Conservation (phyloP, 2,888 invertebrate species). For the Amiota minor region DNA sequence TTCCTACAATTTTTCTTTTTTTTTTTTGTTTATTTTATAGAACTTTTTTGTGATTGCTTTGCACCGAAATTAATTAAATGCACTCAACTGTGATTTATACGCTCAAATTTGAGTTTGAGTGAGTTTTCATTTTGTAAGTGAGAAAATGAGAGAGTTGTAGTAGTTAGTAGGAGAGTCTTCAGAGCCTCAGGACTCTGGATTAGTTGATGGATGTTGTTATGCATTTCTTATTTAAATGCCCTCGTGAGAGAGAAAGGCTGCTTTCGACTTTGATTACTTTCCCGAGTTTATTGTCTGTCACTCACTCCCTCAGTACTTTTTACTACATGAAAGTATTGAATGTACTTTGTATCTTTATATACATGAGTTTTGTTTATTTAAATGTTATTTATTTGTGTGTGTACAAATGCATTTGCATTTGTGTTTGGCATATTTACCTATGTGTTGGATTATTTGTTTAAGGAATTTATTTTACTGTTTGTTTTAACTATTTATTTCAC, state of each 20-base stretch:
- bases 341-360: too few relatives aligned
- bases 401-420: background rate
- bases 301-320: too few relatives aligned
- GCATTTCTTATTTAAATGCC: background rate
- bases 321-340: too few relatives aligned
- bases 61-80: slow-evolving; percentile 52
- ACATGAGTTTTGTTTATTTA: background rate
- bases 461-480: background rate
- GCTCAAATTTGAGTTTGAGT: slow-evolving; percentile 29
- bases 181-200: background rate
- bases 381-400: background rate
- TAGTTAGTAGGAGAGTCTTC: background rate
- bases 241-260: background rate
- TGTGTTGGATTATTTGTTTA: slow-evolving; percentile 19
- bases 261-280: too few relatives aligned
- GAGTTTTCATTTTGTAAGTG: slow-evolving; percentile 10
- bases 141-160: background rate
- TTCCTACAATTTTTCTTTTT: slow-evolving; percentile 31
- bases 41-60: background rate
- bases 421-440: background rate
- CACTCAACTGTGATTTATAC: slow-evolving; percentile 55
- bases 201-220: background rate
- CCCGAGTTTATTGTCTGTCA: too few relatives aligned
- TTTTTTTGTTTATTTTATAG: slow-evolving; percentile 5
- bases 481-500: too few relatives aligned